Evolutionary conservation across 1,140 invertebrate genomes (phyloP).

Genomic region (Megalonaias nervosa): DNA sequence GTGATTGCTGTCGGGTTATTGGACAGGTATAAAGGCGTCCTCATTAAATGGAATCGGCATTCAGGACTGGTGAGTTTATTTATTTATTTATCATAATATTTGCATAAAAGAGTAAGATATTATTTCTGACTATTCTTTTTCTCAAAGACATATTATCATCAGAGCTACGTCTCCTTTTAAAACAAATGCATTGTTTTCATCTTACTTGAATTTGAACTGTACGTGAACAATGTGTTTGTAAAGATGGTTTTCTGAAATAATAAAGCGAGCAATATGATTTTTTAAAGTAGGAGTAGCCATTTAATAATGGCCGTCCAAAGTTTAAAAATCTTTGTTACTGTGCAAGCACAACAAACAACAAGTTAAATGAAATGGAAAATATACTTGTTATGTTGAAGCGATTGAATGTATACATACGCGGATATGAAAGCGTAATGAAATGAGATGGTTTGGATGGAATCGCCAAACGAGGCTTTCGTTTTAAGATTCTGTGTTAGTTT

Average conservation of each 20-base stretch:
- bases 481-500: too few species aligned
- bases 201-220: neutral
- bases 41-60: conserved; percentile 40
- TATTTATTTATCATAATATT: too few species aligned
- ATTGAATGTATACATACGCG: neutral
- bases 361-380: neutral
- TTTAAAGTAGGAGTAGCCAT: too few species aligned
- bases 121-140: neutral
- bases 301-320: too few species aligned
- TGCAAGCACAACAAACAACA: too few species aligned
- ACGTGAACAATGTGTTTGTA: neutral
- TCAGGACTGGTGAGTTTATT: conserved; percentile 54
- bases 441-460: too few species aligned
- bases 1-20: conserved; percentile 69
- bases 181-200: neutral
- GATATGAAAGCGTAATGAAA: neutral
- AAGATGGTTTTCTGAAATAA: neutral
- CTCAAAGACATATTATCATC: neutral
- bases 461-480: too few species aligned
- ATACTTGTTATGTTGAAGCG: neutral
- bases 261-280: neutral
- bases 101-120: neutral
- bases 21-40: conserved; percentile 45
- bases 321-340: too few species aligned
- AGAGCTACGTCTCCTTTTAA: neutral